phyloP scores from a whole-genome alignment of 2,113 vertebrate genomes.

The Malurus melanocephalus region DNA sequence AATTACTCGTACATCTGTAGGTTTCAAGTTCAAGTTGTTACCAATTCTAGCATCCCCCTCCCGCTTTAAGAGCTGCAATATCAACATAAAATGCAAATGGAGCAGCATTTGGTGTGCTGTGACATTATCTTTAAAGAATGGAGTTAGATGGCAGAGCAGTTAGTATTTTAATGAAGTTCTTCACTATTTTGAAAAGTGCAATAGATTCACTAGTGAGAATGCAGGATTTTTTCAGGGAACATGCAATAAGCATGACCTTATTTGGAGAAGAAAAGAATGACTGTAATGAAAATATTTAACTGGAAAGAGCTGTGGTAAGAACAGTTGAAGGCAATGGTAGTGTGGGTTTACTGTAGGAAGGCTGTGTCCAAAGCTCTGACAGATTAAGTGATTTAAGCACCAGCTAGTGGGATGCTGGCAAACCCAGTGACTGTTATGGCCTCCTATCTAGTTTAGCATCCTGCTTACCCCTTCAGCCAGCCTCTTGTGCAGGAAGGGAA shows the following conservation, averaged over 20 bases:
- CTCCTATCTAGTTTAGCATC: not conserved
- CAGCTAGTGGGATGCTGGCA: not conserved
- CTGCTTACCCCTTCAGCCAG: not conserved
- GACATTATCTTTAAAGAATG: not conserved
- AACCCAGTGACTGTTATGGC: not conserved
- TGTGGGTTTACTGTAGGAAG: not conserved
- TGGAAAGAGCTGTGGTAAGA: not conserved
- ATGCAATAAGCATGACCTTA: not conserved
- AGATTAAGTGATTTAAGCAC: not conserved
- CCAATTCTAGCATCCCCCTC: not conserved
- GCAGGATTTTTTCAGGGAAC: not conserved
- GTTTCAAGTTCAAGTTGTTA: not conserved
- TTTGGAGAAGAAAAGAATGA: not conserved
- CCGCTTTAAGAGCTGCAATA: not conserved
- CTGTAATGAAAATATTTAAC: not conserved
- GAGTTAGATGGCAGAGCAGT: not conserved
- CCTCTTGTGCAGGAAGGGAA: not conserved
- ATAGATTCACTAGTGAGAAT: not conserved
- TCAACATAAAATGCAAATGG: not conserved
- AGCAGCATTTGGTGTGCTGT: not conserved
- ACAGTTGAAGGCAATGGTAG: fast-evolving
- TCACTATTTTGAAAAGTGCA: not conserved
- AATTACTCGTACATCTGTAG: not conserved
- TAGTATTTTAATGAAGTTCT: not conserved
- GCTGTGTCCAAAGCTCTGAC: not conserved